A percentile compares a stretch with the other conserved stretches of the same genome.
Conservation (phyloP, 2,888 invertebrate species). For the Mystacides longicornis region DNA sequence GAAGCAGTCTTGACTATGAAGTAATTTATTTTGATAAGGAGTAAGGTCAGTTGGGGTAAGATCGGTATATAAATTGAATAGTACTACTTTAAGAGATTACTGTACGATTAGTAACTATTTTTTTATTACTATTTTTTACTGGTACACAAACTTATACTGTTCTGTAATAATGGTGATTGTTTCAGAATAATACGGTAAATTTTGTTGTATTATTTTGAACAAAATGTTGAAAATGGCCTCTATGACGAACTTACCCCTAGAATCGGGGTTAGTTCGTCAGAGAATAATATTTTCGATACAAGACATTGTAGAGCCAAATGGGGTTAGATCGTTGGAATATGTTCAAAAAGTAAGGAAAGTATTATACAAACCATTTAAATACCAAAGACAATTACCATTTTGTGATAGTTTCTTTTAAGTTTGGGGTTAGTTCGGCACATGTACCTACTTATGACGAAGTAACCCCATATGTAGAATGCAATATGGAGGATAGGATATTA, state of each 20-base stretch:
- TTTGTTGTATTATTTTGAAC: not conserved
- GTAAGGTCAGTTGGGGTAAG: not conserved
- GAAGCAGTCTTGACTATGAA: not conserved
- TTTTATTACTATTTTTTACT: not conserved
- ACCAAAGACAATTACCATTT: not conserved
- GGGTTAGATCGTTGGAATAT: not conserved
- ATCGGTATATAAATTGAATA: not conserved
- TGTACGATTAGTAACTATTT: not conserved
- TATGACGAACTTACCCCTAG: not conserved
- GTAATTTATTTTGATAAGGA: no score
- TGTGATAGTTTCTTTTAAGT: not conserved
- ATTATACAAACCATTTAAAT: not conserved
- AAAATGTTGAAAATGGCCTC: not conserved
- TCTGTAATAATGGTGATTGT: not conserved
- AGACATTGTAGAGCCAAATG: not conserved
- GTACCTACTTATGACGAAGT: slow-evolving; percentile 1
- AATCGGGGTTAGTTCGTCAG: not conserved
- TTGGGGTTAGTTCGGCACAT: not conserved
- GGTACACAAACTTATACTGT: not conserved
- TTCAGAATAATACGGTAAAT: not conserved
- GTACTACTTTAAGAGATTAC: not conserved
- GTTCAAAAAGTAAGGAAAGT: not conserved
- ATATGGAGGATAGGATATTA: not conserved
- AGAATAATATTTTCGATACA: not conserved
- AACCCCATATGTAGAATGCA: not conserved